Conservation (phyloP, 1,140 invertebrate genomes). For the Mactra quadrangularis region DNA sequence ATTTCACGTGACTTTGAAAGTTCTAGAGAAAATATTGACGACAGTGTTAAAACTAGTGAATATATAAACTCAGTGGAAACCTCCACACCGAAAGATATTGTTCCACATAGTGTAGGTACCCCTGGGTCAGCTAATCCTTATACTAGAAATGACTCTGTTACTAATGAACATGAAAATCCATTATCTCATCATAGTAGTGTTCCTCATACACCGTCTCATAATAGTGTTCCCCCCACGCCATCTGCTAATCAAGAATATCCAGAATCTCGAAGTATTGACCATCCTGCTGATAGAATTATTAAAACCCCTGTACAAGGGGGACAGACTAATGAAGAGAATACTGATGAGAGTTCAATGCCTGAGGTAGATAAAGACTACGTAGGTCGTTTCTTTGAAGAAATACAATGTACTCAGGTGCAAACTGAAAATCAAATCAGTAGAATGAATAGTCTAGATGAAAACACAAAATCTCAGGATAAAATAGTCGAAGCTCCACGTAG, state of each 20-base stretch:
- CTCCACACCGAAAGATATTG: slow-evolving; percentile 52
- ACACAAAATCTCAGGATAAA: slow-evolving; percentile 56
- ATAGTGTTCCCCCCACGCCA: slow-evolving; percentile 52
- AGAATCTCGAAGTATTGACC: slow-evolving; percentile 54
- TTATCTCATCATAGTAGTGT: slow-evolving; percentile 62
- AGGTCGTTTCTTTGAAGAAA: slow-evolving; percentile 63
- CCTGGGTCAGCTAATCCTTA: slow-evolving; percentile 59
- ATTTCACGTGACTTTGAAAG: slow-evolving; percentile 62
- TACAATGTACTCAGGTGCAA: slow-evolving; percentile 45
- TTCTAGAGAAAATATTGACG: slow-evolving; percentile 58
- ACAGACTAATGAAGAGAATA: slow-evolving; percentile 62
- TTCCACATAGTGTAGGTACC: slow-evolving; percentile 47
- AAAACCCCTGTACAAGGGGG: slow-evolving; percentile 46
- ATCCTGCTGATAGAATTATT: slow-evolving; percentile 31
- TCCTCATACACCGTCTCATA: slow-evolving; percentile 64
- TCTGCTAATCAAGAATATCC: slow-evolving; percentile 49
- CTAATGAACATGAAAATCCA: slow-evolving; percentile 57
- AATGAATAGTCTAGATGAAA: slow-evolving; percentile 66
- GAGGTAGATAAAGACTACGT: slow-evolving; percentile 78
- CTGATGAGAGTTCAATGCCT: slow-evolving; percentile 68
- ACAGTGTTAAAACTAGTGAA: slow-evolving; percentile 61
- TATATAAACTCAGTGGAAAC: slow-evolving; percentile 58
- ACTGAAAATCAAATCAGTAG: slow-evolving; percentile 49
- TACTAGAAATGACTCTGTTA: slow-evolving; percentile 56
- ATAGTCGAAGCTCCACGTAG: slow-evolving; percentile 60